Conservation (phyloP, 2,888 invertebrate species). For the Parnassius glacialis region DNA sequence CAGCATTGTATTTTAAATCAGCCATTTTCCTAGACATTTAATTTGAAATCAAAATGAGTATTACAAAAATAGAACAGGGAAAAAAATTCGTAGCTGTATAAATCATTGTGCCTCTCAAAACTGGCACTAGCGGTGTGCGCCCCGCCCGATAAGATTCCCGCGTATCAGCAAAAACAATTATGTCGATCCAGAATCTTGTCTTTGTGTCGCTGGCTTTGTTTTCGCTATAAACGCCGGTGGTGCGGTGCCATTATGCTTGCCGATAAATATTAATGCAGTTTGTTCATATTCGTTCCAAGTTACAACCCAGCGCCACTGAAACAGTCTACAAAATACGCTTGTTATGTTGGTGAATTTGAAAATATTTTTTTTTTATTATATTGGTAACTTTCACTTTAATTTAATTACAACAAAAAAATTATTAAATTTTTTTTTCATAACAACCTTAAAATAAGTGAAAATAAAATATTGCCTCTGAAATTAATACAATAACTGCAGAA, state of each 20-base stretch:
- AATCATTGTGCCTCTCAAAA: constrained; percentile 48
- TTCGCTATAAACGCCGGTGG: constrained; percentile 53
- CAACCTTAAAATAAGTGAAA: too few relatives aligned
- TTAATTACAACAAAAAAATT: too few relatives aligned
- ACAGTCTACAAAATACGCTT: constrained; percentile 3
- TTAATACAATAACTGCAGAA: too few relatives aligned
- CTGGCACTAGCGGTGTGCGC: constrained; percentile 69
- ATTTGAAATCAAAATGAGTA: constrained; percentile 29
- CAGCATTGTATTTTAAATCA: neutral
- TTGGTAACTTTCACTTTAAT: too few relatives aligned
- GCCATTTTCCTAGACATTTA: constrained; percentile 12
- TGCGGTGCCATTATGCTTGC: constrained; percentile 61
- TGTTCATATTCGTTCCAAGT: constrained; percentile 59
- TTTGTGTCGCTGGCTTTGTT: constrained; percentile 52
- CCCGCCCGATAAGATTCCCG: constrained; percentile 58
- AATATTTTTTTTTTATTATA: too few relatives aligned
- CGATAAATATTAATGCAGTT: constrained; percentile 77
- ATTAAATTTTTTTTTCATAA: too few relatives aligned
- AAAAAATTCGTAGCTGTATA: constrained; percentile 35
- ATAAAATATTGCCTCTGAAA: too few relatives aligned
- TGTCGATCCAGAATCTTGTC: constrained; percentile 65
- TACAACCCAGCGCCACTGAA: neutral
- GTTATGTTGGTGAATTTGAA: neutral
- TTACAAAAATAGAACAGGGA: constrained; percentile 36
- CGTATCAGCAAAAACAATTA: constrained; percentile 74